Evolutionary conservation across 1,140 invertebrate genomes (phyloP).

Genomic region (Linepithema humile): DNA sequence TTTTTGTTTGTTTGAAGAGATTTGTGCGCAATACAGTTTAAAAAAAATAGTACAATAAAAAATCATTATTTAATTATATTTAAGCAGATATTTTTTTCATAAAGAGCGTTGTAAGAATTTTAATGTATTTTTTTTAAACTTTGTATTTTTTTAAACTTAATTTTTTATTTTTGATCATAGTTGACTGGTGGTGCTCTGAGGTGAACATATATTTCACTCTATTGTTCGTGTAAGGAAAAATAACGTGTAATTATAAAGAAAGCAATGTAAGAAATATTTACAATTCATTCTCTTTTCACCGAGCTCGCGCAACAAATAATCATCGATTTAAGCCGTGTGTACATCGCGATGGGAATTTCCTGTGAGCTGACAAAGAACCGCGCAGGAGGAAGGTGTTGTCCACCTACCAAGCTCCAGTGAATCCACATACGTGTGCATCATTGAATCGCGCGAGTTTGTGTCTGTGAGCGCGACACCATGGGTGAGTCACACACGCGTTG

Average conservation of each 20-base stretch:
- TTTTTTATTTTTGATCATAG: too few relatives aligned
- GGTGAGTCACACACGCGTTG: slow-evolving; percentile 41
- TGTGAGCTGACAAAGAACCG: slow-evolving; percentile 16
- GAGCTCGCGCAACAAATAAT: neutral
- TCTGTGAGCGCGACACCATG: neutral
- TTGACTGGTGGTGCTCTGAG: neutral
- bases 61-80: too few relatives aligned
- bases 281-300: neutral
- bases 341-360: slow-evolving; percentile 20
- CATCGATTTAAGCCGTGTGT: neutral
- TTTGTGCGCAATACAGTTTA: too few relatives aligned
- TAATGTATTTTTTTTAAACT: neutral
- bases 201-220: neutral
- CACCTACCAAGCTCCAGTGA: neutral
- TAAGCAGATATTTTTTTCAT: too few relatives aligned
- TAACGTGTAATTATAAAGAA: neutral
- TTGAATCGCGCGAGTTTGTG: neutral
- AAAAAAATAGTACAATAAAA: too few relatives aligned
- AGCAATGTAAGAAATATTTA: neutral
- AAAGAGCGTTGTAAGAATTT: neutral
- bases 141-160: too few relatives aligned
- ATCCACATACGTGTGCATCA: neutral
- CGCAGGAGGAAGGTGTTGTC: slow-evolving; percentile 27
- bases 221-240: neutral
- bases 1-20: too few relatives aligned